phyloP scores from a whole-genome alignment of 2,797 vertebrate genomes.

The Trachurus trachurus region DNA sequence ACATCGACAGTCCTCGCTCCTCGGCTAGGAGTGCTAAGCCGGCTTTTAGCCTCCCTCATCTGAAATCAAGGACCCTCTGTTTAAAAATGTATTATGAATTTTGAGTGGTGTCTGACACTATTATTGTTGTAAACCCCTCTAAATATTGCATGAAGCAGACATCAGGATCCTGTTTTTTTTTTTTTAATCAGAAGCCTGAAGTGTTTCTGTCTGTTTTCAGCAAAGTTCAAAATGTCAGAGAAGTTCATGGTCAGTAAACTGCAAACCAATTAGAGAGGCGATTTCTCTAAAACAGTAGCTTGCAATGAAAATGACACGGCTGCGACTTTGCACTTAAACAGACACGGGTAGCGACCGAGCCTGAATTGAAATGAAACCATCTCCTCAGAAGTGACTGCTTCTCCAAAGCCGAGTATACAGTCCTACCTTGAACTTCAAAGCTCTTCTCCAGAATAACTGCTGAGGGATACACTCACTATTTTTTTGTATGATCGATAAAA shows the following conservation, averaged over 20 bases:
- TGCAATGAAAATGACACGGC: constrained; percentile 20
- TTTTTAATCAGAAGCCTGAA: neutral
- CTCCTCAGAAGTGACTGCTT: constrained; percentile 31
- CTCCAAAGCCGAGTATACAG: constrained; percentile 51
- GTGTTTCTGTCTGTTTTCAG: neutral
- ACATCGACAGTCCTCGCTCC: neutral
- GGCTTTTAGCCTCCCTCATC: neutral
- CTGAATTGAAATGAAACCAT: constrained; percentile 42
- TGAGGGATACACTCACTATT: constrained; percentile 41
- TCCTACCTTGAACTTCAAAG: constrained; percentile 42
- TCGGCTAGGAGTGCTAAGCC: neutral
- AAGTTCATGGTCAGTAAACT: constrained; percentile 10
- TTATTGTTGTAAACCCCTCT: neutral
- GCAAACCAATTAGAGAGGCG: constrained; percentile 20
- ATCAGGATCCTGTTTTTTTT: constrained; percentile 7
- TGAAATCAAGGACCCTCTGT: neutral
- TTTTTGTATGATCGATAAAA: constrained; percentile 53
- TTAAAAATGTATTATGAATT: neutral
- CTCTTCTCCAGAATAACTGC: constrained; percentile 51
- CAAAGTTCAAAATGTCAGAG: constrained; percentile 10
- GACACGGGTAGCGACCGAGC: constrained; percentile 12
- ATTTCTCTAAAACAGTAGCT: constrained; percentile 30
- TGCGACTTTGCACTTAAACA: constrained; percentile 22
- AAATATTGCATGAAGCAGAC: constrained; percentile 36
- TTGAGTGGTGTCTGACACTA: neutral